Conservation (phyloP, 2,797 vertebrate genomes). For the Threskiornis aethiopicus region DNA sequence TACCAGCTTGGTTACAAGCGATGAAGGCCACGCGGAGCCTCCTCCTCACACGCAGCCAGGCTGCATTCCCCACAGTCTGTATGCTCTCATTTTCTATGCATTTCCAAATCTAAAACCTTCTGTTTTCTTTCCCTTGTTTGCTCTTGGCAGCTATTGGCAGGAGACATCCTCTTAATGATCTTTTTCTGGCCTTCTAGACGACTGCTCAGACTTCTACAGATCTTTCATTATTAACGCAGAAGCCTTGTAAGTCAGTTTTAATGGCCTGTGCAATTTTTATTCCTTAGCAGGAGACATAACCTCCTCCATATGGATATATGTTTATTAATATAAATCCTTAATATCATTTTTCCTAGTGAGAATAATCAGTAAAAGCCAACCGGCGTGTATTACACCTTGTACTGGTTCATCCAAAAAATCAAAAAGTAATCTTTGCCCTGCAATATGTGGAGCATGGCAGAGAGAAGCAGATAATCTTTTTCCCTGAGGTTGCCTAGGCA, state of each 20-base stretch:
- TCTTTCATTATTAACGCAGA: slow-evolving; percentile 62
- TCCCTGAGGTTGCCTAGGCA: not conserved
- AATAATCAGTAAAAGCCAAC: slow-evolving; percentile 17
- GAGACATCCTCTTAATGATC: slow-evolving; percentile 61
- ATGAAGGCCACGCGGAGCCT: not conserved
- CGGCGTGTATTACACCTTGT: not conserved
- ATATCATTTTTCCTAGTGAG: slow-evolving; percentile 17
- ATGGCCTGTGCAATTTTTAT: slow-evolving; percentile 49
- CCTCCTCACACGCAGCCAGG: not conserved
- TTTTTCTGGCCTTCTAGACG: slow-evolving; percentile 58
- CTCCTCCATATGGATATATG: slow-evolving; percentile 46
- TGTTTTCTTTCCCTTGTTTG: slow-evolving; percentile 57
- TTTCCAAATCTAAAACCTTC: slow-evolving; percentile 54
- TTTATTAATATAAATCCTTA: slow-evolving; percentile 64
- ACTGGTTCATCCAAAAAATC: not conserved
- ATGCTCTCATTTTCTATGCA: slow-evolving; percentile 24
- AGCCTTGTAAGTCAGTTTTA: slow-evolving; percentile 60
- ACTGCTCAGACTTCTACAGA: slow-evolving; percentile 53
- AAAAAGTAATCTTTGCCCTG: not conserved
- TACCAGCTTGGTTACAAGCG: not conserved
- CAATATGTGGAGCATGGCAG: not conserved
- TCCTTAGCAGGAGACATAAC: slow-evolving; percentile 34
- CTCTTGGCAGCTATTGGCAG: slow-evolving; percentile 63
- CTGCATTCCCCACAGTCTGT: not conserved
- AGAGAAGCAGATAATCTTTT: not conserved